Evolutionary conservation across 2,797 vertebrate species (phyloP), one percentile per base, ranked within the genome.

Genomic region (Darevskia mixta): DNA sequence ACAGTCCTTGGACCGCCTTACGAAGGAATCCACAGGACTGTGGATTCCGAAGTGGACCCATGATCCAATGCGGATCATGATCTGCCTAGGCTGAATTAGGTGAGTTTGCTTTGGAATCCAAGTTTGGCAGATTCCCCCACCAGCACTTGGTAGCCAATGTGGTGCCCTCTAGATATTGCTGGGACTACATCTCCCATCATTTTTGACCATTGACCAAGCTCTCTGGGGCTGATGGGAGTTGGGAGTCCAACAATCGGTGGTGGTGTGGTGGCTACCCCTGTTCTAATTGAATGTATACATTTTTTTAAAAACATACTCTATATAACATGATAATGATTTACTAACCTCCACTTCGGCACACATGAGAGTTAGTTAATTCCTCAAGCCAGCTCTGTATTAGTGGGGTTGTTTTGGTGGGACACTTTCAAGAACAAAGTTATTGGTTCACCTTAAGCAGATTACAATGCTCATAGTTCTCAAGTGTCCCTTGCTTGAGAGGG

Each of bases 401-500:
- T 82, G 79, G 71, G 13, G 27, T 35, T 61, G 43, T 35, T 73
- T 35, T 58, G 17, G 10, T 49, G 58, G 55, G 71, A 18, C 58
- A 17, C 18, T 72, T n/a, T 15, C 9, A 20, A 77, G 61, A 76
- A 67, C 61, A 83, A 88, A 38, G 72, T 64, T 79, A 72, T 38
- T 79, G 76, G 20, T 85, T 76, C 45, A 55, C 43, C 25, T 43
- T 82, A 76, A 86, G 5, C 11, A 41, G 78, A 82, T 67, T 85
- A 77, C 27, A 64, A 38, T 80, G 58, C 45, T 45, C 67, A 8
- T 73, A 15, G 29, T 73, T 80, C 55, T 85, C 87, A 80, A 45
- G 41, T 85, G 77, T 64, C 49, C 67, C 15, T 85, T 25, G 15
- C 69, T 23, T 85, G 87, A 85, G 80, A 88, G 38, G n/a, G 67